Conservation (phyloP, 1,140 invertebrate genomes). For the Dysdera silvatica region DNA sequence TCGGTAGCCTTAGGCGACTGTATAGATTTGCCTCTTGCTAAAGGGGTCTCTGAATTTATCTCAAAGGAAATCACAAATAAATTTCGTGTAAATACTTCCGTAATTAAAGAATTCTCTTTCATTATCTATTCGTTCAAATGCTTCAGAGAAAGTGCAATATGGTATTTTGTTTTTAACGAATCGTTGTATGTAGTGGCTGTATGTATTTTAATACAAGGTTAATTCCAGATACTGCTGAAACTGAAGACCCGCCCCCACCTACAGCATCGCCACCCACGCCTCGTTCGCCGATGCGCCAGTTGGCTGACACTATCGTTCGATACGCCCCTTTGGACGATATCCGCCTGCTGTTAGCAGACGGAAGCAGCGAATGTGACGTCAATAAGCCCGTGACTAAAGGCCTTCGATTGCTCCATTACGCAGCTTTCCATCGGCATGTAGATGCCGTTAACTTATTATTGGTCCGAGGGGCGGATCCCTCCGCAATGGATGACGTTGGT, state of each 20-base stretch:
- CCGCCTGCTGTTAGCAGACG: slow-evolving; percentile 68
- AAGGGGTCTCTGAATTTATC: too few relatives aligned
- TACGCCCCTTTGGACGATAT: slow-evolving; percentile 78
- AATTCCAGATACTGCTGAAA: too few relatives aligned
- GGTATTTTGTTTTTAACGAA: too few relatives aligned
- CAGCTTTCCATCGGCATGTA: slow-evolving; percentile 72
- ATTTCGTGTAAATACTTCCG: too few relatives aligned
- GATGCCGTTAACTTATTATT: slow-evolving; percentile 69
- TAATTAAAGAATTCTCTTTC: too few relatives aligned
- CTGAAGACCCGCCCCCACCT: background rate
- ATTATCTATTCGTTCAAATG: too few relatives aligned
- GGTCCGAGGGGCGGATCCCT: slow-evolving; percentile 64
- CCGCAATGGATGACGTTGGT: slow-evolving; percentile 78
- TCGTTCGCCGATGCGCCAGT: slow-evolving; percentile 59
- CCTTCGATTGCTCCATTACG: slow-evolving; percentile 77
- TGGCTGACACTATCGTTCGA: slow-evolving; percentile 79
- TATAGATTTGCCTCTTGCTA: too few relatives aligned
- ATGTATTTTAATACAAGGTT: too few relatives aligned
- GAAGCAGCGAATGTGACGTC: slow-evolving; percentile 64
- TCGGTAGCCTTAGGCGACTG: too few relatives aligned
- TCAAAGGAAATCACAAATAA: too few relatives aligned
- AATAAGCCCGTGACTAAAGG: slow-evolving; percentile 53
- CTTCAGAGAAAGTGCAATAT: too few relatives aligned
- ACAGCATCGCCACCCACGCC: background rate
- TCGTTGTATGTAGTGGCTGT: too few relatives aligned